Evolutionary conservation across 2,797 vertebrate genomes (phyloP), one percentile per base, ranked within the genome.

Genomic region (Buceros bicornis): DNA sequence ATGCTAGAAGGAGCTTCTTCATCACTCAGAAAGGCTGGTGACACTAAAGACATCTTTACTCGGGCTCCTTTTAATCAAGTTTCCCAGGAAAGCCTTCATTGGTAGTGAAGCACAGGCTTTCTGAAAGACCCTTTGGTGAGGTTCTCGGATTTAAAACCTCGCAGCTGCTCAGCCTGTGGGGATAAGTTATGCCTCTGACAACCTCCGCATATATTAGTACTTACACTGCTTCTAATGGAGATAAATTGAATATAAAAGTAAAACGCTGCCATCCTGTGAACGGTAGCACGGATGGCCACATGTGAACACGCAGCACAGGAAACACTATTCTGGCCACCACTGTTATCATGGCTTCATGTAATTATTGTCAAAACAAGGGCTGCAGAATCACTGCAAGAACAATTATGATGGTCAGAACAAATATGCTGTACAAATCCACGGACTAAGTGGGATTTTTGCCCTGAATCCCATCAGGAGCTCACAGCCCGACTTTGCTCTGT

Each of bases 191-290:
- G 16, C 8, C 12, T 67, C 28, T 42, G 50, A 47, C 26, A 45
- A 64, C 25, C 40, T 77, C 54, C 64, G 54, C 14, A 10, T 62
- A n/a, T 16, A n/a, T 48, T 53, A 76, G 28, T 50, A 26, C 14
- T 81, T 42, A 16, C 2, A 8, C 28, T 86, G 25, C 26, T 86
- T 82, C 70, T 22, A 54, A 2, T 12, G 43, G 5, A 13, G 48
- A 6, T 77, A 47, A 88, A 80, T 0, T 18, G 29, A 89, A 14
- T 14, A 16, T 21, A 53, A 50, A 40, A 14, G 8, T 11, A 16
- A 83, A 69, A 25, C 0, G 0, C 4, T 28, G 22, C 14, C 29
- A 2, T 29, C 17, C 43, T 37, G 16, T 9, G 6, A 42, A 57
- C 37, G 35, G 58, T 19, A 61, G 13, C 51, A 35, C 25, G 42